phyloP scores from a whole-genome alignment of 2,113 vertebrate genomes.

The Lepus timidus region DNA sequence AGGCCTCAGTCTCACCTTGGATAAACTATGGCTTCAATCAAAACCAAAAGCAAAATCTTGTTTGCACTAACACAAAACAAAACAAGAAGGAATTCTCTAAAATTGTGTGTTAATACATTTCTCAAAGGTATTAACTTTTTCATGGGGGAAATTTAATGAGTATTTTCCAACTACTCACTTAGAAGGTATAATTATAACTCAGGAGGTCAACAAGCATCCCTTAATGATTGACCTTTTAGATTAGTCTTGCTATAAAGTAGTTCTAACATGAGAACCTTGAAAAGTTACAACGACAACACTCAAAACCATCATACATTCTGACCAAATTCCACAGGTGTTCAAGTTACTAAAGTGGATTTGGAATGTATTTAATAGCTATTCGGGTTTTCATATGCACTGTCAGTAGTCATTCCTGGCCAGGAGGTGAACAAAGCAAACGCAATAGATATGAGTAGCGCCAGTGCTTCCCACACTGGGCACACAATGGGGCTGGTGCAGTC shows the following conservation, averaged over 20 bases:
- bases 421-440: not conserved
- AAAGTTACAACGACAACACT: not conserved
- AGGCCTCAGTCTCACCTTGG: constrained; percentile 33
- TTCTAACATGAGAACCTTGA: not conserved
- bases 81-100: not conserved
- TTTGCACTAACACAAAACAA: not conserved
- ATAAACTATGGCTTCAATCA: constrained; percentile 45
- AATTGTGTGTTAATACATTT: not conserved
- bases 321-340: not conserved
- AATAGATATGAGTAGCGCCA: not conserved
- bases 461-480: not conserved
- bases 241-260: not conserved
- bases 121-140: not conserved
- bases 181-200: not conserved
- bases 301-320: not conserved
- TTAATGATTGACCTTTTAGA: not conserved
- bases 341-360: not conserved
- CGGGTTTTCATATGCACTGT: not conserved
- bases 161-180: not conserved
- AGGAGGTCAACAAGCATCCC: not conserved
- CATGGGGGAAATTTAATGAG: not conserved
- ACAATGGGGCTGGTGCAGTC: not conserved
- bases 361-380: not conserved
- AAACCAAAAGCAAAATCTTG: not conserved
- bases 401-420: not conserved